phyloP scores from a whole-genome alignment of 2,113 vertebrate species.

The Notothenia coriiceps region DNA sequence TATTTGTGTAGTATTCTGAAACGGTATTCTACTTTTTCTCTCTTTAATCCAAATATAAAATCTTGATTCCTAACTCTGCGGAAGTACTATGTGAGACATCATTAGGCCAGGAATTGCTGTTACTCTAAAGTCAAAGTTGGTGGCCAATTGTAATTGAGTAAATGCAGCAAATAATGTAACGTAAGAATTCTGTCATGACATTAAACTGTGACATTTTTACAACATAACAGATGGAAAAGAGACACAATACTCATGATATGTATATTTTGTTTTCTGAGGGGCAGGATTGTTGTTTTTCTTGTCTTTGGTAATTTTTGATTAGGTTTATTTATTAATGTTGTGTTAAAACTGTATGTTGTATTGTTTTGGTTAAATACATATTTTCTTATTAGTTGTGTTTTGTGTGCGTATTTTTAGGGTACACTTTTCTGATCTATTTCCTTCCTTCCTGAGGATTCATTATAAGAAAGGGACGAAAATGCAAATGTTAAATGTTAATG shows the following conservation, averaged over 20 bases:
- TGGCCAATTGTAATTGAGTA: neutral
- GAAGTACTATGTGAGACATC: neutral
- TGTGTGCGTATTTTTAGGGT: neutral
- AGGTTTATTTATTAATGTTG: too few relatives aligned
- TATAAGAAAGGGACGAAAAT: neutral
- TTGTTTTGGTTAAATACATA: too few relatives aligned
- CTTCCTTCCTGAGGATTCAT: slow-evolving; percentile 1
- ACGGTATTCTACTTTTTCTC: neutral
- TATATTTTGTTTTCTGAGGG: neutral
- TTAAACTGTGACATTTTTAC: neutral
- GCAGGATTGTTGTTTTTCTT: too few relatives aligned
- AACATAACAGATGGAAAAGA: neutral
- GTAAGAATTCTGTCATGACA: neutral
- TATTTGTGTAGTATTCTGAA: neutral
- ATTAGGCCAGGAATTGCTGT: neutral
- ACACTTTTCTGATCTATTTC: neutral
- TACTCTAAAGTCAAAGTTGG: too few relatives aligned
- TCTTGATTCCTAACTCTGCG: neutral
- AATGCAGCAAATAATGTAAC: neutral
- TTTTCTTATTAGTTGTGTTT: too few relatives aligned
- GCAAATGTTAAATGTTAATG: slow-evolving; percentile 35
- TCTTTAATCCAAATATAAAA: neutral
- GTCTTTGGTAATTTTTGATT: too few relatives aligned
- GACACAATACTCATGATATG: too few relatives aligned
- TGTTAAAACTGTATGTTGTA: too few relatives aligned